These are phyloP conservation scores for Trachythela sp. DNA, from an alignment of 64 coral and sea anemone genomes.

Conservation along the genomic window DNA sequence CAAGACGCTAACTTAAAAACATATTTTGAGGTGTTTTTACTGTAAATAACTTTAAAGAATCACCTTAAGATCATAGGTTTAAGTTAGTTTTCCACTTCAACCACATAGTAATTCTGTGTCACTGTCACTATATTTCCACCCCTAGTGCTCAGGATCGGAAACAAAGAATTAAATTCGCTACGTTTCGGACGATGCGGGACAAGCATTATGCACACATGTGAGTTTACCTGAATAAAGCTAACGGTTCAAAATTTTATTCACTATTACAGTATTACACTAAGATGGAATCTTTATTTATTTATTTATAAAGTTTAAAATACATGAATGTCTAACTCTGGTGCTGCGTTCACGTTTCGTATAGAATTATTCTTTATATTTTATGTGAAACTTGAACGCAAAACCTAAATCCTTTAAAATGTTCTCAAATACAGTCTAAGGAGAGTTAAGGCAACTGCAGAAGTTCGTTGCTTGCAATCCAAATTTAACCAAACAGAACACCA, in stretches of 20 bases:
- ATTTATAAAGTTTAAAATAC: constrained; percentile 9
- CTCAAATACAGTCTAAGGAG: constrained; percentile 2
- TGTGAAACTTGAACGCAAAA: neutral
- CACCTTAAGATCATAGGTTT: too few relatives aligned
- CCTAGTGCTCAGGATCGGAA: too few relatives aligned
- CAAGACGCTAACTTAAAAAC: too few relatives aligned
- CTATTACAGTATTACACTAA: neutral
- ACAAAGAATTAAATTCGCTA: too few relatives aligned
- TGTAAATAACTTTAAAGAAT: too few relatives aligned
- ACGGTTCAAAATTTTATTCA: too few relatives aligned
- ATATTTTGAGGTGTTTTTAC: neutral
- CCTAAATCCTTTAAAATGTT: neutral
- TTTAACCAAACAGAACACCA: neutral
- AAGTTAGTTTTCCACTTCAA: too few relatives aligned
- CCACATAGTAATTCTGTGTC: too few relatives aligned
- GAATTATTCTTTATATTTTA: neutral
- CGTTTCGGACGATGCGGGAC: neutral
- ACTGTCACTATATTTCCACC: too few relatives aligned
- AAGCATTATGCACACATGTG: too few relatives aligned
- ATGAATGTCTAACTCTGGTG: neutral
- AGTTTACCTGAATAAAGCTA: too few relatives aligned
- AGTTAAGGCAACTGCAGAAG: neutral
- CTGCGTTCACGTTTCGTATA: neutral
- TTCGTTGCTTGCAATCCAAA: neutral
- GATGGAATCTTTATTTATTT: neutral